These are phyloP conservation scores for Gallinago jamesoni DNA, from an alignment of 2,113 vertebrate genomes.

Conservation along the genomic window DNA sequence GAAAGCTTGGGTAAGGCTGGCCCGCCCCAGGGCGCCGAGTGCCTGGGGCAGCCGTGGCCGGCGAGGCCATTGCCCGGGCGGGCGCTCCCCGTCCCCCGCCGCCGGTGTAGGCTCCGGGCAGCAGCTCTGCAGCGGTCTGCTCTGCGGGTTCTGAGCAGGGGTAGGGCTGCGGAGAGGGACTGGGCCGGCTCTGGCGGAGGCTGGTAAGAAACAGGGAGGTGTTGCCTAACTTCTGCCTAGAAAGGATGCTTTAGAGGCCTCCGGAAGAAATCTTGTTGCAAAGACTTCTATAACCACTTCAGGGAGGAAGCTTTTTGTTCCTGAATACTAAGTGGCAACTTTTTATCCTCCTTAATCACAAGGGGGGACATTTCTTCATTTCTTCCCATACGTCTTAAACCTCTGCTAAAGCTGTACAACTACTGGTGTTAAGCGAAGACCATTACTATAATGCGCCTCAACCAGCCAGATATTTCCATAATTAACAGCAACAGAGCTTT, in stretches of 20 bases:
- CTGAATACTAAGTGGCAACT: background rate
- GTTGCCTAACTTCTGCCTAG: accelerated
- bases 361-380: background rate
- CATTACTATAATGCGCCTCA: background rate
- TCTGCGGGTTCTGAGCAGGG: accelerated
- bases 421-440: background rate
- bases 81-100: background rate
- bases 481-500: background rate
- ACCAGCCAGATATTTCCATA: background rate
- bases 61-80: no score
- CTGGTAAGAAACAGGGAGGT: accelerated
- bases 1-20: constrained; percentile 73
- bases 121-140: accelerated
- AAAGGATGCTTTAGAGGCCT: background rate
- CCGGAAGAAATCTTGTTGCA: background rate
- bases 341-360: background rate
- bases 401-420: background rate
- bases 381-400: background rate
- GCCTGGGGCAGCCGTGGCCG: background rate
- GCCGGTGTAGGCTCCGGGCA: background rate
- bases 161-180: accelerated
- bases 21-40: background rate
- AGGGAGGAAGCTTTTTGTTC: background rate
- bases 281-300: background rate
- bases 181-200: background rate